phyloP scores from a whole-genome alignment of 2,113 vertebrate species.

The Myanophis thanlyinensis region DNA sequence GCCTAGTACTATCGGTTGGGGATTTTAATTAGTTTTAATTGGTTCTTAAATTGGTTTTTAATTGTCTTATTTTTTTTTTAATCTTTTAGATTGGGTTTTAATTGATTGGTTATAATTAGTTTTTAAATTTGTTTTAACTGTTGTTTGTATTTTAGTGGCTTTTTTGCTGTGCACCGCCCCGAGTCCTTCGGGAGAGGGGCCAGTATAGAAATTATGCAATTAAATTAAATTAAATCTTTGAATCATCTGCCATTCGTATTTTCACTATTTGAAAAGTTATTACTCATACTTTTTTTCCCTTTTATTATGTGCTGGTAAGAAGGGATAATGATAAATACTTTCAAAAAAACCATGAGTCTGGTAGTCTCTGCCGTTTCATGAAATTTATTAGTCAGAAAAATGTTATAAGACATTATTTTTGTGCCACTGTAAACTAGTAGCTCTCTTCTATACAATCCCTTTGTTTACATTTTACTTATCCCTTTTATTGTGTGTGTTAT shows the following conservation, averaged over 20 bases:
- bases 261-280: not conserved
- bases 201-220: too few species aligned
- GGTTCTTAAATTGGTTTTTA: too few species aligned
- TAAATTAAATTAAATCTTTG: too few species aligned
- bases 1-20: too few species aligned
- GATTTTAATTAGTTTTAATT: too few species aligned
- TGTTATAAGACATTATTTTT: not conserved
- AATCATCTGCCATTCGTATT: not conserved
- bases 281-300: not conserved
- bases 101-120: too few species aligned
- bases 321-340: not conserved
- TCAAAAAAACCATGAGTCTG: not conserved
- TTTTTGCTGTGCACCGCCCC: too few species aligned
- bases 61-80: too few species aligned
- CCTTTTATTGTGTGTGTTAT: not conserved
- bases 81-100: too few species aligned
- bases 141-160: too few species aligned
- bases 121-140: too few species aligned
- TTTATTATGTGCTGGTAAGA: not conserved
- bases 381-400: not conserved
- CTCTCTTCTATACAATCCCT: not conserved
- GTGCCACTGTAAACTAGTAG: not conserved
- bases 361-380: not conserved
- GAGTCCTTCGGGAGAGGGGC: too few species aligned
- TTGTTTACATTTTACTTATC: not conserved